Conservation (phyloP, 2,113 vertebrate genomes). For the Todiramphus saurophagus region DNA sequence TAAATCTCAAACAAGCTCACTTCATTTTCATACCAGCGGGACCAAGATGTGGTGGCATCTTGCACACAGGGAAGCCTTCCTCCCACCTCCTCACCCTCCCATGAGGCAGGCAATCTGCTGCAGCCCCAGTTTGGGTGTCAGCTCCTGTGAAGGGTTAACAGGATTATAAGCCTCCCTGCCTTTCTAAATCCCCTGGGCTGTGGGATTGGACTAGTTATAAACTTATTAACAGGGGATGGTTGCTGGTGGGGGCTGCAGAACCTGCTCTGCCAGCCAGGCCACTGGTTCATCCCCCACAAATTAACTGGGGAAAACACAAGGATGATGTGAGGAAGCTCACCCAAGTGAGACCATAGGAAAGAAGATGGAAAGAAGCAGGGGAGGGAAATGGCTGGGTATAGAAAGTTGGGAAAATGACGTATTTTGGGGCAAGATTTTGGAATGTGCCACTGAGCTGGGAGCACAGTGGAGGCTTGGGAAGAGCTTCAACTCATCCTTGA, state of each 20-base stretch:
- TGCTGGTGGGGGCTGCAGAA: not conserved
- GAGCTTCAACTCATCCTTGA: not conserved
- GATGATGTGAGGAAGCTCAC: not conserved
- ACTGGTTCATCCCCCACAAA: rapidly evolving
- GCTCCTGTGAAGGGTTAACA: conserved; percentile 33
- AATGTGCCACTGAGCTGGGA: rapidly evolving
- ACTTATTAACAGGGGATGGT: conserved; percentile 14
- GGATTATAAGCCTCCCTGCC: conserved; percentile 34
- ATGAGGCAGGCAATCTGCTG: rapidly evolving
- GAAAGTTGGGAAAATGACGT: rapidly evolving
- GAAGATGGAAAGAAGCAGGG: not conserved
- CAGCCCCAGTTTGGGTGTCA: not conserved
- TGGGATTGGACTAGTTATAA: conserved; percentile 31
- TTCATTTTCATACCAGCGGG: not conserved
- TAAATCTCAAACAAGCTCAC: rapidly evolving
- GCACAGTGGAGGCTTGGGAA: not conserved
- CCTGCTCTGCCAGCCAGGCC: rapidly evolving
- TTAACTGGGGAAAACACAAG: not conserved
- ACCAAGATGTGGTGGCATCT: not conserved
- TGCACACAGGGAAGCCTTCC: rapidly evolving
- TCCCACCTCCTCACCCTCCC: not conserved
- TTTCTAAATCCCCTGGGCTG: conserved; percentile 21
- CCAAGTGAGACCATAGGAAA: not conserved
- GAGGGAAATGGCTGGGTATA: rapidly evolving
- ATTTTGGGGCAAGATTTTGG: not conserved